Conservation (phyloP, 2,888 invertebrate genomes). For the Caenorhabditis sp. region DNA sequence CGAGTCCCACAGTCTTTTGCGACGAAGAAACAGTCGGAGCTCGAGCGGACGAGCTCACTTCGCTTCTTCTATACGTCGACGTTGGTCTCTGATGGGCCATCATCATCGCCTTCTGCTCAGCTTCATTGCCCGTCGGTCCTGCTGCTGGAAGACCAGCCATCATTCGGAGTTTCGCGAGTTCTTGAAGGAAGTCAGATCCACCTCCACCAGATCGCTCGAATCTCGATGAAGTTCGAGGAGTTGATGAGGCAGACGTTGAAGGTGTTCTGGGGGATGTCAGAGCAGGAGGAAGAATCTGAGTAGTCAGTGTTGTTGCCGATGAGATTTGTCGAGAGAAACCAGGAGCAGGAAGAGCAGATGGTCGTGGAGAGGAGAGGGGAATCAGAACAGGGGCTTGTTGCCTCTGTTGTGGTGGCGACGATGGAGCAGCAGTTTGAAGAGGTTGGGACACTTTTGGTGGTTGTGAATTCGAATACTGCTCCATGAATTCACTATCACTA, state of each 20-base stretch:
- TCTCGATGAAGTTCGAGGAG: conserved; percentile 50
- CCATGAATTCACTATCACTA: conserved; percentile 67
- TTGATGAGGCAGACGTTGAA: conserved; percentile 41
- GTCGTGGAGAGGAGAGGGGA: conserved; percentile 37
- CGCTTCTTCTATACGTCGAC: conserved; percentile 71
- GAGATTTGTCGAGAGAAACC: conserved; percentile 19
- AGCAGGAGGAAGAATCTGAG: conserved; percentile 11
- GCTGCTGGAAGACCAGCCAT: conserved; percentile 69
- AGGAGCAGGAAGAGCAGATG: conserved; percentile 50
- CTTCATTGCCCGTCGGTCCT: conserved; percentile 49
- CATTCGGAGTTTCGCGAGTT: conserved; percentile 64
- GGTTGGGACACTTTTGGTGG: conserved; percentile 23
- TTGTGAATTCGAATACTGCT: conserved; percentile 26
- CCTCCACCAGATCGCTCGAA: conserved; percentile 56
- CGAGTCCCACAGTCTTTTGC: conserved; percentile 51
- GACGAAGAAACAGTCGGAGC: conserved; percentile 64
- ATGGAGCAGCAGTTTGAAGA: conserved; percentile 5
- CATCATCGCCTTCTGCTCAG: conserved; percentile 50
- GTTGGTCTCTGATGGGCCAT: conserved; percentile 68
- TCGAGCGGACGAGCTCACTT: conserved; percentile 57
- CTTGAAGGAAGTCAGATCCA: conserved; percentile 66
- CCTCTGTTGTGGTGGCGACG: not conserved
- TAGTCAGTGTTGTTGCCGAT: not conserved
- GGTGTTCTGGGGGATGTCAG: conserved; percentile 43
- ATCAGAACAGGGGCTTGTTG: not conserved